These are phyloP conservation scores for Folsomia manolachei DNA, from an alignment of 2,888 invertebrate species.

Conservation along the genomic window DNA sequence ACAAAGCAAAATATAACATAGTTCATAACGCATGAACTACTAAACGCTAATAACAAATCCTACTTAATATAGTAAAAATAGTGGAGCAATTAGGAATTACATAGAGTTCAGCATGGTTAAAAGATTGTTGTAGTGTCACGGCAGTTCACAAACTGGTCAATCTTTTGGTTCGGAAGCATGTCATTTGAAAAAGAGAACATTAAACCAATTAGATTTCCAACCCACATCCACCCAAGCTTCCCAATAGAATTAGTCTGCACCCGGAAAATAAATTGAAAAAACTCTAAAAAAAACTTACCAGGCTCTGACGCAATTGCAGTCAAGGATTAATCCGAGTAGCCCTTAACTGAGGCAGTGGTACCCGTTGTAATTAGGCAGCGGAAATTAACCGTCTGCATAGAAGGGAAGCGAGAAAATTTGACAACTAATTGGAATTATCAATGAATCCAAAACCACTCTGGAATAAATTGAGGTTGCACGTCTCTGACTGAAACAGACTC, in stretches of 20 bases:
- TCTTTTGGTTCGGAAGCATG: no score
- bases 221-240: no score
- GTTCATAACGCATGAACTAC: no score
- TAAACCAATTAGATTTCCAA: no score
- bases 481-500: constrained; percentile 11
- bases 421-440: constrained; percentile 8
- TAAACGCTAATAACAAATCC: no score
- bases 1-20: no score
- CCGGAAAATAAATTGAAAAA: background rate
- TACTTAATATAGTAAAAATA: no score
- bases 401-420: constrained; percentile 2
- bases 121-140: background rate
- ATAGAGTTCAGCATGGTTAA: constrained; percentile 19
- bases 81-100: background rate
- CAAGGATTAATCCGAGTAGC: background rate
- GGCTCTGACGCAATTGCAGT: constrained; percentile 20
- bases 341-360: background rate
- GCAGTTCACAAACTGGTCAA: background rate
- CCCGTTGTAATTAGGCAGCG: background rate
- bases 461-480: constrained; percentile 20
- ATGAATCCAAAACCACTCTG: background rate
- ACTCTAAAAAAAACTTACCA: background rate
- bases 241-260: no score
- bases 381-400: background rate
- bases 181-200: no score